These are phyloP conservation scores for Tipula lateralis DNA, from an alignment of 2,888 invertebrate species.

Conservation along the genomic window DNA sequence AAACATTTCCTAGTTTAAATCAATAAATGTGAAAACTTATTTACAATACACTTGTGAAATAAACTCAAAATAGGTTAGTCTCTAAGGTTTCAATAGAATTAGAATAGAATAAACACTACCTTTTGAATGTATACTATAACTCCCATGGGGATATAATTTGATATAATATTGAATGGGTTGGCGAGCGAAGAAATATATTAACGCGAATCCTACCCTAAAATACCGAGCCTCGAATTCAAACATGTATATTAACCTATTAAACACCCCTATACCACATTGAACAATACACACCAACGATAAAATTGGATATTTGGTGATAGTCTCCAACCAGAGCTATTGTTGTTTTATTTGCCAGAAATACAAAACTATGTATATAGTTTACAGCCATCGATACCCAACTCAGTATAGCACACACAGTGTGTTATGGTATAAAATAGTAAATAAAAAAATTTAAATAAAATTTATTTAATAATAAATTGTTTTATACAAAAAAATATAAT, in stretches of 20 bases:
- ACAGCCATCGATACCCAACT: background rate
- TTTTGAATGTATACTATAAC: no score
- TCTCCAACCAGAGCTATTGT: background rate
- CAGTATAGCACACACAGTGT: background rate
- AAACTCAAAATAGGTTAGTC: no score
- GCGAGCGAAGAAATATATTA: no score
- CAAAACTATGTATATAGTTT: background rate
- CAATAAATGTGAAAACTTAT: no score
- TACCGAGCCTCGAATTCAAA: background rate
- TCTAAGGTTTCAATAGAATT: no score
- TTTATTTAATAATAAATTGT: slow-evolving; percentile 24
- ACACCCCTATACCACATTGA: background rate
- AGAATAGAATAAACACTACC: no score
- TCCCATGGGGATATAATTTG: no score
- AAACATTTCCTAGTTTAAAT: no score
- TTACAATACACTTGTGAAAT: no score
- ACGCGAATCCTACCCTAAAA: background rate
- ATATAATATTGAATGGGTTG: no score
- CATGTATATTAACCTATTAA: background rate
- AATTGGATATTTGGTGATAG: background rate
- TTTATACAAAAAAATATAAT: slow-evolving; percentile 6
- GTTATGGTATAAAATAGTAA: background rate
- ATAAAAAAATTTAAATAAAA: background rate
- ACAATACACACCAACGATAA: background rate
- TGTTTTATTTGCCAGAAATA: background rate